Conservation (phyloP, 2,888 invertebrate species). For the Parnassius smintheus region DNA sequence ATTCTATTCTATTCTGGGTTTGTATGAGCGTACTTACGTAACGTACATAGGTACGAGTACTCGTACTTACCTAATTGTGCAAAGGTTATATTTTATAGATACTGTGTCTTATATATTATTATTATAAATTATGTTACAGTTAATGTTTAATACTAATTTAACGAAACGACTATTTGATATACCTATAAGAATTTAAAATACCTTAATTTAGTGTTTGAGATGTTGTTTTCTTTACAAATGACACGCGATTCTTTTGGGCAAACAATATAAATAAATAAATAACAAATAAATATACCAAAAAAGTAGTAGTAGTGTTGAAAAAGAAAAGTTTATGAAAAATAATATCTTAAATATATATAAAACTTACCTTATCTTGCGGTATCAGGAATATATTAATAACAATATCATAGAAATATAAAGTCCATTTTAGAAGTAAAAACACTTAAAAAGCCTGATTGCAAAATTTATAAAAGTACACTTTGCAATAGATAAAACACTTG, state of each 20-base stretch:
- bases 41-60: no score
- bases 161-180: no score
- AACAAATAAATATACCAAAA: no score
- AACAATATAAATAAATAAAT: background rate
- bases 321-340: background rate
- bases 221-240: no score
- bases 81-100: no score
- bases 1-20: no score
- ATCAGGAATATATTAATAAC: conserved; percentile 22
- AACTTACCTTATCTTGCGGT: conserved; percentile 26
- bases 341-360: conserved; percentile 1
- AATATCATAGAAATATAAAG: conserved; percentile 5
- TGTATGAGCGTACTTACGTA: no score
- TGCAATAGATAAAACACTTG: conserved; percentile 23
- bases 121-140: no score
- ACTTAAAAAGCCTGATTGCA: conserved; percentile 3
- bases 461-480: background rate
- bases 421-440: conserved; percentile 21
- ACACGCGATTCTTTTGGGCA: background rate
- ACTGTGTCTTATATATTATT: no score
- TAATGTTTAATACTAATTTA: no score
- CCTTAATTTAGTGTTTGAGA: background rate
- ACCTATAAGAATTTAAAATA: background rate
- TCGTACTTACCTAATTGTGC: no score
- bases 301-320: no score